Percentiles rank a stretch among this genome's conserved stretches.
These are phyloP conservation scores for Spea bombifrons DNA, from an alignment of 2,113 vertebrate genomes.

Conservation along the genomic window DNA sequence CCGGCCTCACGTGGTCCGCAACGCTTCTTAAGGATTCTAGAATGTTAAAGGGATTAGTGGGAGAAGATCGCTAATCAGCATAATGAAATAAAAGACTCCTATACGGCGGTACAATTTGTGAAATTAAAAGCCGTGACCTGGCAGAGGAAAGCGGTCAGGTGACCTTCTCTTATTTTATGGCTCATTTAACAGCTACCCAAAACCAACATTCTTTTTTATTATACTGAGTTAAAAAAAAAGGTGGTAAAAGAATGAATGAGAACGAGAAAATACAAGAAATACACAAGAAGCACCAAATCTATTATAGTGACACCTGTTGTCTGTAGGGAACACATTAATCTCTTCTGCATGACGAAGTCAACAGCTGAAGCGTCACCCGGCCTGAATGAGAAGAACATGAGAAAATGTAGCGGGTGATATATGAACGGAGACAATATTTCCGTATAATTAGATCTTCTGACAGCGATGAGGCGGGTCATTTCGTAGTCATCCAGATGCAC, in stretches of 20 bases:
- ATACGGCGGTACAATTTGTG: not conserved
- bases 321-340: not conserved
- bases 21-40: too few relatives aligned
- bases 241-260: not conserved
- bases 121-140: not conserved
- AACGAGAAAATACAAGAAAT: not conserved
- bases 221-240: not conserved
- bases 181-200: not conserved
- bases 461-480: too few relatives aligned
- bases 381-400: not conserved
- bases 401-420: too few relatives aligned
- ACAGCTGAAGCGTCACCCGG: not conserved
- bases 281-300: not conserved
- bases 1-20: too few relatives aligned
- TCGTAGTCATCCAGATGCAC: too few relatives aligned
- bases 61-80: too few relatives aligned
- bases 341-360: not conserved
- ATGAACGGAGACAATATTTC: too few relatives aligned
- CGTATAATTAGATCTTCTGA: too few relatives aligned
- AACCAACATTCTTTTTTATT: not conserved
- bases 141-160: not conserved
- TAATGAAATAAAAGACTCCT: not conserved
- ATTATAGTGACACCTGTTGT: conserved; percentile 1
- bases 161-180: not conserved
- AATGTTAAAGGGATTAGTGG: too few relatives aligned